Evolutionary conservation across 2,797 vertebrate species (phyloP), one percentile per base, ranked within the genome.

Genomic region (Phataginus tetradactyla): DNA sequence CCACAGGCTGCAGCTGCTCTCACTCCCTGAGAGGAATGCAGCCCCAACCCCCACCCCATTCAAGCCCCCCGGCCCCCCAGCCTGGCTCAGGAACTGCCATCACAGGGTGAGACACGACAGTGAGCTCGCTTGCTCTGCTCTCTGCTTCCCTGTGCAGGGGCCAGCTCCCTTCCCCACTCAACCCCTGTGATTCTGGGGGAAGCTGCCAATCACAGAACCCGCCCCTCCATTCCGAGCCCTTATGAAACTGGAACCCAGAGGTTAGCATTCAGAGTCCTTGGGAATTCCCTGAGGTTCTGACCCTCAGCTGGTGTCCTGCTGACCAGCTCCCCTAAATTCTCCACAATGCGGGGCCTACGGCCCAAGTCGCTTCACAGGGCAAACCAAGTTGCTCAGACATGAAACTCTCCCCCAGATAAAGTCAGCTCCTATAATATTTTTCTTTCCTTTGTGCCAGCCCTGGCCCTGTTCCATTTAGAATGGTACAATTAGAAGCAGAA

Each of bases 1-100:
- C 7, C 14, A 1, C 8, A 15, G 3, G 29, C 72, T 14, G 6
- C 5, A 3, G 1, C 63, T 25, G 51, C 27, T n/a, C 13, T 34
- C 15, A 32, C 45, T 49, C 45, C 14, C 55, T 2, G 21, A n/a
- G 15, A 5, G 14, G 39, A 34, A 37, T 6, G 15, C 34, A 32
- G 29, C 45, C 51, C 27, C 42, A 9, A 45, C 42, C 42, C 42
- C 42, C 42, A 45, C 27, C 29, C 15, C 7, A 2, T 18, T 27
- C 42, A 68, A 49, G 23, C 13, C 64, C 23, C 34, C 39, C 0
- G 1, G 25, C 23, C 32, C 64, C 63, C 57, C 69, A 61, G 7
- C 37, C 10, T 29, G 39, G 59, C 39, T 57, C 63, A 4, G 14
- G 57, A 68, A 13, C 27, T 4, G 5, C 9, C 6, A 5, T 4